Evolutionary conservation across 2,113 vertebrate species (phyloP).

Genomic region (Nanorana parkeri): DNA sequence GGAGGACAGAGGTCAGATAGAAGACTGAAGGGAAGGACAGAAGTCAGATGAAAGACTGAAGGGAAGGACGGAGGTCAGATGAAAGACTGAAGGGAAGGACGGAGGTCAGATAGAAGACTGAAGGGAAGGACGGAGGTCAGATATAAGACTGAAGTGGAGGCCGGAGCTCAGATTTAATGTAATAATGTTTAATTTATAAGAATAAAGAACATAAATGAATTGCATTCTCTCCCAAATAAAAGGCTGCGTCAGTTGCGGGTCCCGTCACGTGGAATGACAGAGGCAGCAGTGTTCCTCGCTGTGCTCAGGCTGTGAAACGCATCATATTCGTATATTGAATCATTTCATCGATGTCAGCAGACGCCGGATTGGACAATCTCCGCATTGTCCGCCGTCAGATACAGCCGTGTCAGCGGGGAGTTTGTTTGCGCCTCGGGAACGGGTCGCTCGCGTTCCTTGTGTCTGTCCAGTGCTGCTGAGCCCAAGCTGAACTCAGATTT

Average conservation of each 20-base stretch:
- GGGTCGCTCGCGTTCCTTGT: neutral
- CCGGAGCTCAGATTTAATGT: too few relatives aligned
- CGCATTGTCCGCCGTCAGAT: slow-evolving; percentile 12
- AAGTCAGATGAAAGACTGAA: too few relatives aligned
- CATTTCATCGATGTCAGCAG: neutral
- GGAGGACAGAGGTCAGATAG: too few relatives aligned
- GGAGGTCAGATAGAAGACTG: too few relatives aligned
- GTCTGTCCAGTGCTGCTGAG: slow-evolving; percentile 12
- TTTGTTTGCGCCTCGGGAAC: neutral
- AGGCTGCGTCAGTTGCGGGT: neutral
- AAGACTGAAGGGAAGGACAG: too few relatives aligned
- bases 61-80: too few relatives aligned
- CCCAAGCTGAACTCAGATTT: slow-evolving; percentile 1
- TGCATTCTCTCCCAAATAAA: too few relatives aligned
- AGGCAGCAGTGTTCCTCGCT: neutral
- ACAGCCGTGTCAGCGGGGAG: neutral
- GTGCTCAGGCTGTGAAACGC: neutral
- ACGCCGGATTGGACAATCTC: neutral
- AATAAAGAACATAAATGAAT: too few relatives aligned
- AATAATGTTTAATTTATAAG: too few relatives aligned
- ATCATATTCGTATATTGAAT: slow-evolving; percentile 14
- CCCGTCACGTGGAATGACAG: neutral
- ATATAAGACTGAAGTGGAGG: too few relatives aligned
- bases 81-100: too few relatives aligned
- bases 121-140: too few relatives aligned